A percentile compares a stretch with the other conserved stretches of the same genome.
These are phyloP conservation scores for Botia almorhae DNA, from an alignment of 2,797 vertebrate species.

Conservation along the genomic window DNA sequence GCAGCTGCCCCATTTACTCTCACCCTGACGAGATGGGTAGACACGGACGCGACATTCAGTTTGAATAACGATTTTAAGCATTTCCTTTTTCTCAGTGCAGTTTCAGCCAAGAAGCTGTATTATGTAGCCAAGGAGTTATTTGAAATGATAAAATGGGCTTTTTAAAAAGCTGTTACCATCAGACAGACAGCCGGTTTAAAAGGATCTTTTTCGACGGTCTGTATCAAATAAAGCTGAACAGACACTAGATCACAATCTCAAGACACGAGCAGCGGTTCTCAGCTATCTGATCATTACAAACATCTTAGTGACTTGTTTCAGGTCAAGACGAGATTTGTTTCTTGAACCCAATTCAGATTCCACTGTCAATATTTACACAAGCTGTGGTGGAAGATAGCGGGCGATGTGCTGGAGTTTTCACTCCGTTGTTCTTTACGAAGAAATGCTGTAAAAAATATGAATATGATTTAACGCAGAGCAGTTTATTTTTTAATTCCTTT, in stretches of 20 bases:
- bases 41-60: neutral
- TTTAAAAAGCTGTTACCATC: constrained; percentile 30
- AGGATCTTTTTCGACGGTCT: constrained; percentile 14
- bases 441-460: too few species aligned
- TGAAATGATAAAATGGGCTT: constrained; percentile 43
- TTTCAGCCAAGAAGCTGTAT: neutral
- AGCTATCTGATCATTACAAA: constrained; percentile 21
- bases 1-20: constrained; percentile 19
- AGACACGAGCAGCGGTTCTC: constrained; percentile 16
- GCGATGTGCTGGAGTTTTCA: neutral
- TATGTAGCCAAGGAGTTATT: constrained; percentile 21
- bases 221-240: constrained; percentile 28
- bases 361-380: neutral
- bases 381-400: neutral
- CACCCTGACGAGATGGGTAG: neutral
- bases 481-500: too few species aligned
- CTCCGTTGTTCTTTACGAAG: too few species aligned
- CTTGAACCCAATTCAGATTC: neutral
- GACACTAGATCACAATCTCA: constrained; percentile 4
- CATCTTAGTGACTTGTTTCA: constrained; percentile 8
- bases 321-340: neutral
- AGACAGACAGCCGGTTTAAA: constrained; percentile 2
- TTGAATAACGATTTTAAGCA: too few species aligned
- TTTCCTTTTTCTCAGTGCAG: neutral
- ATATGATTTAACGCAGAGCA: too few species aligned